phyloP scores from a whole-genome alignment of 2,113 vertebrate genomes.

The Saccopteryx bilineata region DNA sequence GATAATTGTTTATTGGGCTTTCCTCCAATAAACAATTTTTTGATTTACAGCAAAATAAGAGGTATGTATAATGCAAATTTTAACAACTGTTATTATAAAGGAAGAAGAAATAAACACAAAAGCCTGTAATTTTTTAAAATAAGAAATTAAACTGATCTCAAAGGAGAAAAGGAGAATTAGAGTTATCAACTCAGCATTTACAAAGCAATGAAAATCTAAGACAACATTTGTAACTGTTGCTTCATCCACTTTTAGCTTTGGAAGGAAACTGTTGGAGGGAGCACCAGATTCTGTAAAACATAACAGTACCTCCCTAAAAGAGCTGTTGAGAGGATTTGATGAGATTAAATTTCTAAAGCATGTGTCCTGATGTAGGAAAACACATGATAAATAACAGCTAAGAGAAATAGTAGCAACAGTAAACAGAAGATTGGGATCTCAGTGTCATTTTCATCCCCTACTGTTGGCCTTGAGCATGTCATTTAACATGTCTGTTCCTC shows the following conservation, averaged over 20 bases:
- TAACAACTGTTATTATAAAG: slow-evolving; percentile 32
- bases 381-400: neutral
- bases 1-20: neutral
- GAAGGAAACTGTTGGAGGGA: neutral
- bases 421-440: neutral
- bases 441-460: neutral
- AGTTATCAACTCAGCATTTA: slow-evolving; percentile 34
- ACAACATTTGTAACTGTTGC: neutral
- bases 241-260: slow-evolving; percentile 26
- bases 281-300: neutral
- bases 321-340: neutral
- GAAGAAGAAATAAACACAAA: slow-evolving; percentile 41
- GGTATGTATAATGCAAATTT: neutral
- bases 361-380: neutral
- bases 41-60: slow-evolving; percentile 16
- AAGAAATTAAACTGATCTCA: slow-evolving; percentile 45
- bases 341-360: neutral
- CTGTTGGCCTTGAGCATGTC: neutral
- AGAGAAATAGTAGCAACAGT: neutral
- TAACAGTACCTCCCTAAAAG: neutral
- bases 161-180: neutral
- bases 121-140: neutral
- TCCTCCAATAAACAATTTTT: neutral
- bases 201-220: slow-evolving; percentile 15
- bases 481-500: neutral